Conservation (phyloP, 2,888 invertebrate genomes). For the Lamellibrachia columna region DNA sequence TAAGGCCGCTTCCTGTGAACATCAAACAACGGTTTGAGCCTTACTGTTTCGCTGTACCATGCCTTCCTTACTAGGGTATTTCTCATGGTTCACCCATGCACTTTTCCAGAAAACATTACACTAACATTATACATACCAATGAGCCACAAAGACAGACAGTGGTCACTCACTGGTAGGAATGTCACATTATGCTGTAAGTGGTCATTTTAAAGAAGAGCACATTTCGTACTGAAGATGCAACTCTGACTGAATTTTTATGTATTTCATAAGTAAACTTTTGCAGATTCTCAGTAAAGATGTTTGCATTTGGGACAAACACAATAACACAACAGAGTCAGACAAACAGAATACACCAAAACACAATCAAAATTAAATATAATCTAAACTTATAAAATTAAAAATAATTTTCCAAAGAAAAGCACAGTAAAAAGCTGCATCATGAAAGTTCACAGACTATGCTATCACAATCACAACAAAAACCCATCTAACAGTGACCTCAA, state of each 20-base stretch:
- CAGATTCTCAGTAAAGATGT: not conserved
- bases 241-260: not conserved
- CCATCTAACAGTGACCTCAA: not conserved
- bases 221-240: not conserved
- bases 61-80: not conserved
- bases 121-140: not conserved
- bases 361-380: not conserved
- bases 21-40: not conserved
- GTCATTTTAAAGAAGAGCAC: not conserved
- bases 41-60: not conserved
- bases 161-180: too few relatives aligned
- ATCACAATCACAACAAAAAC: not conserved
- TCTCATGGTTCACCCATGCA: not conserved
- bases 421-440: not conserved
- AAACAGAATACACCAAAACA: not conserved
- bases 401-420: not conserved
- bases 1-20: not conserved
- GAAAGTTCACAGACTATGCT: not conserved
- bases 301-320: not conserved
- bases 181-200: not conserved
- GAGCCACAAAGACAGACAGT: not conserved
- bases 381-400: not conserved
- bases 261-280: not conserved
- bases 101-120: not conserved
- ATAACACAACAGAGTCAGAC: not conserved